Evolutionary conservation across 2,113 vertebrate genomes (phyloP), one percentile per base, ranked within the genome.

Genomic region (Myotis davidii): DNA sequence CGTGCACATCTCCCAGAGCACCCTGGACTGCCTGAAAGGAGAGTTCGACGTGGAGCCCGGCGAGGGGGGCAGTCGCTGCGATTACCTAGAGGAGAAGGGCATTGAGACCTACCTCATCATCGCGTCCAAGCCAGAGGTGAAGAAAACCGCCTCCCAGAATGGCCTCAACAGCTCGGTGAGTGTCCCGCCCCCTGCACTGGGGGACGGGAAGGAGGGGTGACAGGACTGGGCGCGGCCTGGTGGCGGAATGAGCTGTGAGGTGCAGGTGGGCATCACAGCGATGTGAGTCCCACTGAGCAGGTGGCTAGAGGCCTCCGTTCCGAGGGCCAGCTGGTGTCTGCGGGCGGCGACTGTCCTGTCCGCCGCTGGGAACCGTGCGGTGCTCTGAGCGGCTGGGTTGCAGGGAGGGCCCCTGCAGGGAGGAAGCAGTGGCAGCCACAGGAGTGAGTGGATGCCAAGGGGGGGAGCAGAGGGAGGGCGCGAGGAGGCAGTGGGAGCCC

Each of bases 1-100:
- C 0, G 99, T 99, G 14, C 99, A 99, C 98, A 99, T 99, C 98
- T 99, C 99, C 2, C 99, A 99, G 97, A 99, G 98, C 98, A 99
- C 99, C 73, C 95, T 99, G 98, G 99, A 99, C 95, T 99, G 99
- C 98, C 98, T 99, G 97, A 99, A 99, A 18, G 99, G 99, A 0
- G 99, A 99, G 98, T 99, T 99, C 5, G 99, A 99, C 0, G 99
- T 99, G 96, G 99, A 99, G 96, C 99, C 99, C 0, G 99, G 99
- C 0, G 98, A 99, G 1, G 99, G 99, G 98, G 99, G 2, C 98
- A 99, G 4, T 87, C 99, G 99, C 96, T 99, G 99, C 0, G 99
- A 99, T 50, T 99, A 99, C 98, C 98, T 99, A 74, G 99, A 98
- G 48, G 99, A 99, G 97, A 98, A 99, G 81, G 99, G 99, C 95